Percentiles rank a stretch among this genome's conserved stretches.
These are phyloP conservation scores for Oscheius sp. DNA, from an alignment of 2,888 invertebrate species.

Conservation along the genomic window DNA sequence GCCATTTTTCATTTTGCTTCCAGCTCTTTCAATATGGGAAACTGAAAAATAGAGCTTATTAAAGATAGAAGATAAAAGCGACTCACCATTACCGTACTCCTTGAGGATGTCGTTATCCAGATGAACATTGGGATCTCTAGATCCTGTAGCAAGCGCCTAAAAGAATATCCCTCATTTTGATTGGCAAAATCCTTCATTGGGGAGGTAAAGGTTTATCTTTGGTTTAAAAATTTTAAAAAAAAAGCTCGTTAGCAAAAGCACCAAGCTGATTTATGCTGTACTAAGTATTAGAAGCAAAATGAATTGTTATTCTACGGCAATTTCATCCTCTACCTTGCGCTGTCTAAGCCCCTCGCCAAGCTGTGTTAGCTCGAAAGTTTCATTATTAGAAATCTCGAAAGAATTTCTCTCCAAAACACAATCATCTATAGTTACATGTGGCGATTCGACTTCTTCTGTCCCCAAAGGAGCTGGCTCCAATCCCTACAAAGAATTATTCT, in stretches of 20 bases:
- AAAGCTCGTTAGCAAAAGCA: no score
- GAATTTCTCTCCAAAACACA: neutral
- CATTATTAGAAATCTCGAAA: no score
- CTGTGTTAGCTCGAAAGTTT: no score
- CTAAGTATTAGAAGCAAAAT: no score
- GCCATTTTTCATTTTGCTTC: slow-evolving; percentile 25
- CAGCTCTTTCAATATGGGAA: slow-evolving; percentile 64
- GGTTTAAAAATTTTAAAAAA: no score
- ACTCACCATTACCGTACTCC: slow-evolving; percentile 60
- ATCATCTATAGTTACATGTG: neutral
- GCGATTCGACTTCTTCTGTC: neutral
- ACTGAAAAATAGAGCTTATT: slow-evolving; percentile 33
- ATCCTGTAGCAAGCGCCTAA: slow-evolving; percentile 41
- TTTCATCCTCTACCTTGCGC: slow-evolving; percentile 17
- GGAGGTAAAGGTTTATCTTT: no score
- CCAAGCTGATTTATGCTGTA: no score
- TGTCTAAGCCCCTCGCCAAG: neutral
- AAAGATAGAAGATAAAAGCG: neutral
- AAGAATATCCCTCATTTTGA: no score
- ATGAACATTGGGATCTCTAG: slow-evolving; percentile 26
- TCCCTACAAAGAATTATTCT: neutral
- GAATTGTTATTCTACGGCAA: no score
- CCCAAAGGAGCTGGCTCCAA: neutral
- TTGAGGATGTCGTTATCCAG: slow-evolving; percentile 48
- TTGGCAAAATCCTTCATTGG: no score